Evolutionary conservation across 2,113 vertebrate genomes (phyloP).

Genomic region (Cryptotis parvus): DNA sequence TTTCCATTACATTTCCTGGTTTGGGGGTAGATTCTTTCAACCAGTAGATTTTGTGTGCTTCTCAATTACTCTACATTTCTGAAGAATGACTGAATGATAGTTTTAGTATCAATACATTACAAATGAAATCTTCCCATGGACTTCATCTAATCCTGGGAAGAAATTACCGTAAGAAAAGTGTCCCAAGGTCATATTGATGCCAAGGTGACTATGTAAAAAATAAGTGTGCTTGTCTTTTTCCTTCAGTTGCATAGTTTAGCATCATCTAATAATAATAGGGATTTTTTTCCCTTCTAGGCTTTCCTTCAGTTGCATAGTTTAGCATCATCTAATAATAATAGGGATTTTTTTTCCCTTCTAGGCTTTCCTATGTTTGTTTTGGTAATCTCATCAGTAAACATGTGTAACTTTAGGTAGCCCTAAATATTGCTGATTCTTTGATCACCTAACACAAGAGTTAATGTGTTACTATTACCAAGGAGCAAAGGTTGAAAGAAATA

Average conservation of each 20-base stretch:
- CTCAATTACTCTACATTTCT: slow-evolving; percentile 25
- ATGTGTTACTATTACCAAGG: neutral
- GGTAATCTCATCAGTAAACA: neutral
- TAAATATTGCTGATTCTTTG: neutral
- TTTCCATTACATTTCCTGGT: neutral
- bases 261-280: neutral
- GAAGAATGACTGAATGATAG: neutral
- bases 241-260: neutral
- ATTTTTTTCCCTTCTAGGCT: neutral
- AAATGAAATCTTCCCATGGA: neutral
- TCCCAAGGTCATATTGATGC: neutral
- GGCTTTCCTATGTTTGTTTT: neutral
- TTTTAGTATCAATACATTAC: neutral
- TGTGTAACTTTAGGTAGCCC: neutral
- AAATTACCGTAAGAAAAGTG: neutral
- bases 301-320: neutral
- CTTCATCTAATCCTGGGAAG: neutral
- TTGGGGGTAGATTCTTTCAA: neutral
- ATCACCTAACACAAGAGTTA: neutral
- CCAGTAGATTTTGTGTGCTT: neutral
- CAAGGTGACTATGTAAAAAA: neutral
- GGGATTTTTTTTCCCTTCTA: neutral
- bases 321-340: neutral
- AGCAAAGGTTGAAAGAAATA: neutral
- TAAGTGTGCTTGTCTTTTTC: neutral